Conservation (phyloP, 2,113 vertebrate species). For the Nesogale talazaci region DNA sequence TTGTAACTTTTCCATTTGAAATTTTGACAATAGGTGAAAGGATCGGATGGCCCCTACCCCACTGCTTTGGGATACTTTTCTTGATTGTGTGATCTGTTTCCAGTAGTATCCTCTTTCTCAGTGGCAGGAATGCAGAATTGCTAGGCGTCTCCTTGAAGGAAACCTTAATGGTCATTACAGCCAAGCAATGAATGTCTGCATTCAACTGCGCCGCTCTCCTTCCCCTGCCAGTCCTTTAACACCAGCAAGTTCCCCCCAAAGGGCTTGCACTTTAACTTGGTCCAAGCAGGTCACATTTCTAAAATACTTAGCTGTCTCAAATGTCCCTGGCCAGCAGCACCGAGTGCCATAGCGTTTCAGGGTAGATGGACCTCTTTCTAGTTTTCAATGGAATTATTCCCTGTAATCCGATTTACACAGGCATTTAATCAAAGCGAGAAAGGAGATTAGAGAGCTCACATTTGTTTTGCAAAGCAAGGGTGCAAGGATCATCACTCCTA, state of each 20-base stretch:
- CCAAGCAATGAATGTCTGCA: constrained; percentile 61
- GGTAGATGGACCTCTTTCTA: constrained; percentile 70
- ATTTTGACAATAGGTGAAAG: neutral
- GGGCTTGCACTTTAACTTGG: constrained; percentile 77
- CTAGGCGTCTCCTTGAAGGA: constrained; percentile 71
- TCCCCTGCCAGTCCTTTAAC: constrained; percentile 69
- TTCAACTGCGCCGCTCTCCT: constrained; percentile 71
- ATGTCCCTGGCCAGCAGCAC: constrained; percentile 67
- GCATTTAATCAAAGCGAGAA: constrained; percentile 78
- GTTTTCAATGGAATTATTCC: constrained; percentile 80
- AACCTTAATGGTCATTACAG: constrained; percentile 74
- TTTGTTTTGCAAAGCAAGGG: constrained; percentile 75
- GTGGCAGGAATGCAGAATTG: constrained; percentile 47
- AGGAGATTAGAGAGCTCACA: constrained; percentile 66
- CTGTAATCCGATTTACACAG: constrained; percentile 80
- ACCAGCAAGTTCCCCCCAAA: constrained; percentile 73
- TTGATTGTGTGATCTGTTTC: constrained; percentile 52
- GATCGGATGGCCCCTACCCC: neutral
- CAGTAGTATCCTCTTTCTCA: constrained; percentile 57
- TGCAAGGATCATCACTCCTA: constrained; percentile 71
- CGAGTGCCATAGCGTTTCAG: constrained; percentile 54
- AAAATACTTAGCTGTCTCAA: constrained; percentile 76
- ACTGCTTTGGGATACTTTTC: constrained; percentile 39
- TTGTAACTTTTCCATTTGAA: constrained; percentile 35
- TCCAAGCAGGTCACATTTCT: constrained; percentile 77